phyloP scores from a whole-genome alignment of 2,888 invertebrate genomes.

The Caenorhabditis sp. region DNA sequence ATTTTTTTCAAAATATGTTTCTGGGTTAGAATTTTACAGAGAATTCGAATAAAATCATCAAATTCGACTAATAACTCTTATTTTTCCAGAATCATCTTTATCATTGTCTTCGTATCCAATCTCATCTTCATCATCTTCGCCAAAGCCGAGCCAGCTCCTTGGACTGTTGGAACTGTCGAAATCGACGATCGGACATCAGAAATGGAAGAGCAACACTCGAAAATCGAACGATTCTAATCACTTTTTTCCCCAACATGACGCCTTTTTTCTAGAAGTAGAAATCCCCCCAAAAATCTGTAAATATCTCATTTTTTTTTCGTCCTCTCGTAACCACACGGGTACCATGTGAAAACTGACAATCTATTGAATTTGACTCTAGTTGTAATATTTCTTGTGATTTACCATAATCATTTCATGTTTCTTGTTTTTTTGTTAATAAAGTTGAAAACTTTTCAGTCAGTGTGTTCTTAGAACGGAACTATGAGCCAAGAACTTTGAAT shows the following conservation, averaged over 20 bases:
- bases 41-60: too few species aligned
- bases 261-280: not conserved
- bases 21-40: too few species aligned
- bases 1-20: not conserved
- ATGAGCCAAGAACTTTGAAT: too few species aligned
- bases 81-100: constrained; percentile 43
- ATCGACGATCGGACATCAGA: not conserved
- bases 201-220: not conserved
- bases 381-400: too few species aligned
- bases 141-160: constrained; percentile 35
- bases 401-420: too few species aligned
- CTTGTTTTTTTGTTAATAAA: too few species aligned
- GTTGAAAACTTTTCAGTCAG: too few species aligned
- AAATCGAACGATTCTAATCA: not conserved
- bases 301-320: not conserved
- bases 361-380: too few species aligned
- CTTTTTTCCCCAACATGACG: not conserved
- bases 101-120: constrained; percentile 42
- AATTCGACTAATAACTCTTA: not conserved
- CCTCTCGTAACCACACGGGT: too few species aligned
- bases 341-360: too few species aligned
- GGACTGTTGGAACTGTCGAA: constrained; percentile 36
- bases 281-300: not conserved
- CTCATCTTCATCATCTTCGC: constrained; percentile 45
- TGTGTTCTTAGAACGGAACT: too few species aligned